phyloP scores from a whole-genome alignment of 2,797 vertebrate genomes.

The Oryzias dopingdopingensis region DNA sequence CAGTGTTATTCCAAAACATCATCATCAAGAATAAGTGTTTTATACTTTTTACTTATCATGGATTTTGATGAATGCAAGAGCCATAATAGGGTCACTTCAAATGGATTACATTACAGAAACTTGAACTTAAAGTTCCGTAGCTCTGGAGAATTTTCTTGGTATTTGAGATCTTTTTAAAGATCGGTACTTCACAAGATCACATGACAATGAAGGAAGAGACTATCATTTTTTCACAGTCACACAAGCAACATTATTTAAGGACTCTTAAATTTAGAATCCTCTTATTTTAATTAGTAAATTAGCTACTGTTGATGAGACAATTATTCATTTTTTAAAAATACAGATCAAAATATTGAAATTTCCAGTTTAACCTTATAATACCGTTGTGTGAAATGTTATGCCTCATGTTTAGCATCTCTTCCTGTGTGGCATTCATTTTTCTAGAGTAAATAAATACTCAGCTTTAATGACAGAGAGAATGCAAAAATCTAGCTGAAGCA shows the following conservation, averaged over 20 bases:
- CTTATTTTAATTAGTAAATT: slow-evolving; percentile 4
- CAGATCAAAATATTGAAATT: slow-evolving; percentile 6
- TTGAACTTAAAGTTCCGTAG: neutral
- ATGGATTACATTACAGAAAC: neutral
- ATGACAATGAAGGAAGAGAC: slow-evolving; percentile 7
- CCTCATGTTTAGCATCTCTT: slow-evolving; percentile 13
- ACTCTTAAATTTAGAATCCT: neutral
- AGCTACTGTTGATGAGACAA: neutral
- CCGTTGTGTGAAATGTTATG: neutral
- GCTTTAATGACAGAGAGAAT: slow-evolving; percentile 52
- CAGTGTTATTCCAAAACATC: neutral
- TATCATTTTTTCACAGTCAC: neutral
- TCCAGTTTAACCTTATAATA: slow-evolving; percentile 22
- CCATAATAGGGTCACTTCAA: neutral
- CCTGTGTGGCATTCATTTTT: neutral
- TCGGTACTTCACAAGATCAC: slow-evolving; percentile 5
- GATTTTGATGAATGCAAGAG: neutral
- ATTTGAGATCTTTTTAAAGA: slow-evolving; percentile 2
- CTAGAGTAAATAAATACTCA: slow-evolving; percentile 42
- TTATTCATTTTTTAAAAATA: slow-evolving; percentile 21
- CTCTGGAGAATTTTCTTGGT: slow-evolving; percentile 1
- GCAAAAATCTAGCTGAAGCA: slow-evolving; percentile 13
- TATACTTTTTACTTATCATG: neutral
- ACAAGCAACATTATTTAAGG: neutral
- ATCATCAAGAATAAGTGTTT: neutral